Evolutionary conservation across 2,797 vertebrate species (phyloP).

Genomic region (Simalia tracyae): DNA sequence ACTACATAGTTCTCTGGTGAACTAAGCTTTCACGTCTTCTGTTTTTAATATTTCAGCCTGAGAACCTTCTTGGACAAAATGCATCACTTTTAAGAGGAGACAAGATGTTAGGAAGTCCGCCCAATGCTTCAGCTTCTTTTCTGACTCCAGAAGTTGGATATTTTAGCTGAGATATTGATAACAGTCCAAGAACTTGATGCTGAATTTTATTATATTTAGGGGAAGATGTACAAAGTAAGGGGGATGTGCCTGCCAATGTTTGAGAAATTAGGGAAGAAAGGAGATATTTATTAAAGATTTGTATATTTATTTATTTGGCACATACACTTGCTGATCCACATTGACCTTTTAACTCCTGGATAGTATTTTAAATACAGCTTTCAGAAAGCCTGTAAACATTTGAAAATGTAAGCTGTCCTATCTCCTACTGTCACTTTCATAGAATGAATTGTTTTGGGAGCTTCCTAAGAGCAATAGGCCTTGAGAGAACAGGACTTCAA

Average conservation of each 20-base stretch:
- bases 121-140: not conserved
- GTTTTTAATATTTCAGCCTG: not conserved
- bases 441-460: not conserved
- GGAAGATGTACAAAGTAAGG: not conserved
- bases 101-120: not conserved
- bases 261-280: not conserved
- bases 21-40: slow-evolving; percentile 12
- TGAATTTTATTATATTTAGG: not conserved
- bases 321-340: not conserved
- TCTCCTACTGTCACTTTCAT: not conserved
- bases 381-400: not conserved
- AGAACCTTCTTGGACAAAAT: not conserved
- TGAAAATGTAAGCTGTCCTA: not conserved
- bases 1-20: slow-evolving; percentile 3
- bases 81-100: not conserved
- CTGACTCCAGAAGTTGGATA: not conserved
- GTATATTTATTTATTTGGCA: not conserved
- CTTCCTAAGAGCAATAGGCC: not conserved
- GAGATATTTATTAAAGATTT: not conserved
- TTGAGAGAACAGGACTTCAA: too few species aligned
- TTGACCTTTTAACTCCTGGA: not conserved
- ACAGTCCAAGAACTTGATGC: not conserved
- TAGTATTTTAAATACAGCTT: not conserved
- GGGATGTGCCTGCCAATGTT: not conserved
- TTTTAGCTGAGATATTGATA: not conserved